phyloP scores from a whole-genome alignment of 2,888 invertebrate genomes.

The Chrysotoxum bicinctum region DNA sequence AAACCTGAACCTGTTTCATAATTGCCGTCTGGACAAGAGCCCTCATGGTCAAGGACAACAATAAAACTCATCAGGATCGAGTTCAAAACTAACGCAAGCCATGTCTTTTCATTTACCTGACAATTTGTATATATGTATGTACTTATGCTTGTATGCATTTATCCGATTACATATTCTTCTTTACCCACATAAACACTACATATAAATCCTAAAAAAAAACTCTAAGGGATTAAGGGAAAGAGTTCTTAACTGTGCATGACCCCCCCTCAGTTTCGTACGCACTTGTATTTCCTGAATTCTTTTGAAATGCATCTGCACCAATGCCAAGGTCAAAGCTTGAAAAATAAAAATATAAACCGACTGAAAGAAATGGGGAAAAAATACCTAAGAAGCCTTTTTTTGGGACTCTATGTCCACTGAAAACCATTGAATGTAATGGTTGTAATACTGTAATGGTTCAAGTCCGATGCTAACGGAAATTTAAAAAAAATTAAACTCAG shows the following conservation, averaged over 20 bases:
- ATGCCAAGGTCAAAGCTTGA: background rate
- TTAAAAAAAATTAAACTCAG: background rate
- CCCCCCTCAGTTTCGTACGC: background rate
- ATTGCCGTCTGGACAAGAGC: constrained; percentile 47
- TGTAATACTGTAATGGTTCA: background rate
- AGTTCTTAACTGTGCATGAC: background rate
- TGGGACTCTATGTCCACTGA: background rate
- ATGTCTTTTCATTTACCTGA: background rate
- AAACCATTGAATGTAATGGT: background rate
- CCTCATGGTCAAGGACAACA: constrained; percentile 51
- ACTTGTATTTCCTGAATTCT: background rate
- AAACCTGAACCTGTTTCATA: constrained; percentile 65
- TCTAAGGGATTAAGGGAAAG: background rate
- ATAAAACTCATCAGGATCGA: background rate
- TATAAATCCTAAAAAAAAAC: background rate
- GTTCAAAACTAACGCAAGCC: background rate
- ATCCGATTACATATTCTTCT: background rate
- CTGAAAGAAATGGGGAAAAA: background rate
- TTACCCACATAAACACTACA: background rate
- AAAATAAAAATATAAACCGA: background rate
- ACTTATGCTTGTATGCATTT: background rate
- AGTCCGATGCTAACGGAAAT: background rate
- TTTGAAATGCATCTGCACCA: background rate
- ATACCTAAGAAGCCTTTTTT: background rate
- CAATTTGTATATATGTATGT: background rate